Evolutionary conservation across 92 coral and sea anemone genomes (phyloP).

Genomic region (Parazoanthus atlanticus): DNA sequence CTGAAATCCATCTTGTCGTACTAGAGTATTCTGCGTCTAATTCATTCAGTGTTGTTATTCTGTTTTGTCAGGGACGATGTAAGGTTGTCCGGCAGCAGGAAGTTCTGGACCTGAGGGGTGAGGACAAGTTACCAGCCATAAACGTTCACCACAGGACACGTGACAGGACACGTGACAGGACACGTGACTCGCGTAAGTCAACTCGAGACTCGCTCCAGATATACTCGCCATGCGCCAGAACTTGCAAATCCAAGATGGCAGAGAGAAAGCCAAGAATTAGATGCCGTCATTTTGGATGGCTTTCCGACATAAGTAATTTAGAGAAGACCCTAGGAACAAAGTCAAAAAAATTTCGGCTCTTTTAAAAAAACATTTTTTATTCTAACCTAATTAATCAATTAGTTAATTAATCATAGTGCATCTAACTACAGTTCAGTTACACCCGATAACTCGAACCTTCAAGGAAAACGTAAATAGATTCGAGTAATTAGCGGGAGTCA

Average conservation of each 20-base stretch:
- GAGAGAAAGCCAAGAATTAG: no score
- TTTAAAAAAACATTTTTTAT: no score
- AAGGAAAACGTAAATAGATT: neutral
- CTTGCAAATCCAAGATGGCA: neutral
- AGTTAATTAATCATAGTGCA: neutral
- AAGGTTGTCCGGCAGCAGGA: constrained; percentile 84
- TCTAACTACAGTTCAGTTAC: neutral
- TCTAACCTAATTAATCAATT: no score
- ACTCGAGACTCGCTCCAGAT: neutral
- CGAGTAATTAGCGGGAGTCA: neutral
- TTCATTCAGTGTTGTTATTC: neutral
- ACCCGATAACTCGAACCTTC: neutral
- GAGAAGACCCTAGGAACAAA: no score
- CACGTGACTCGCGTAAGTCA: constrained; percentile 26
- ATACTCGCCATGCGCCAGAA: neutral
- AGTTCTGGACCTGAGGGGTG: constrained; percentile 71
- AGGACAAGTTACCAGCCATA: constrained; percentile 77
- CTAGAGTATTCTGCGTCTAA: neutral
- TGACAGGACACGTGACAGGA: neutral
- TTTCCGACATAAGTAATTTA: no score
- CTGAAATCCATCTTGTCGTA: neutral
- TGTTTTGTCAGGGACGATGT: constrained; percentile 74
- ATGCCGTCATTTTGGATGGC: no score
- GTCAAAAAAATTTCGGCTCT: no score
- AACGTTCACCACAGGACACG: constrained; percentile 7